phyloP scores from a whole-genome alignment of 2,888 invertebrate genomes.

The Athripsodes cinereus region DNA sequence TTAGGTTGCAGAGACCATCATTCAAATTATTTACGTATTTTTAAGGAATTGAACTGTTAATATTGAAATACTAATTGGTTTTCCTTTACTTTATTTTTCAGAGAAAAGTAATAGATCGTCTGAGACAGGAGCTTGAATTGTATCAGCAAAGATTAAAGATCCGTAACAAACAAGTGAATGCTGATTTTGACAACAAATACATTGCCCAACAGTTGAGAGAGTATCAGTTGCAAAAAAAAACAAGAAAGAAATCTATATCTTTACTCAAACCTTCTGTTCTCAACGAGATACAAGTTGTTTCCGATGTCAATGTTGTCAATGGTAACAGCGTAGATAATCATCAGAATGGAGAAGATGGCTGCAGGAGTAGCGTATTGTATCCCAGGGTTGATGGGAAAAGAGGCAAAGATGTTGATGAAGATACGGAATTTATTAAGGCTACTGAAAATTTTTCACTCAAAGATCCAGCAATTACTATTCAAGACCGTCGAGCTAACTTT shows the following conservation, averaged over 20 bases:
- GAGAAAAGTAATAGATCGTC: conserved; percentile 52
- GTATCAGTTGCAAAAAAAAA: conserved; percentile 40
- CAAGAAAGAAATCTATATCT: conserved; percentile 39
- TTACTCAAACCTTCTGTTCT: conserved; percentile 45
- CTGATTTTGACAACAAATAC: conserved; percentile 43
- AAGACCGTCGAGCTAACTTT: conserved; percentile 43
- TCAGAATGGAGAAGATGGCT: conserved; percentile 35
- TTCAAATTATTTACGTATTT: too few relatives aligned
- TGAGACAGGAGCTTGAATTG: conserved; percentile 51
- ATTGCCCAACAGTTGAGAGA: conserved; percentile 46
- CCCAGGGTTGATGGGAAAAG: conserved; percentile 8
- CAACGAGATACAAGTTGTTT: conserved; percentile 44
- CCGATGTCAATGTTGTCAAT: conserved; percentile 36
- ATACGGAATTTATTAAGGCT: conserved; percentile 24
- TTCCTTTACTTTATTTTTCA: conserved; percentile 31
- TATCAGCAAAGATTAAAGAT: conserved; percentile 46
- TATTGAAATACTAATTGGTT: background rate
- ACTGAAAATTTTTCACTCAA: conserved; percentile 26
- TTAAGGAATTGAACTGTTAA: too few relatives aligned
- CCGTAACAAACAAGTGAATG: conserved; percentile 42
- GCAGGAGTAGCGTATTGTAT: background rate
- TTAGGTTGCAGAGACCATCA: too few relatives aligned
- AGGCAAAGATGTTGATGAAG: conserved; percentile 23
- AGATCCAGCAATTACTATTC: conserved; percentile 29
- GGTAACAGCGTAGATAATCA: conserved; percentile 40